Percentiles rank a stretch among this genome's conserved stretches.
phyloP scores from a whole-genome alignment of 1,140 invertebrate genomes.

The Drosophila parabipectinata region DNA sequence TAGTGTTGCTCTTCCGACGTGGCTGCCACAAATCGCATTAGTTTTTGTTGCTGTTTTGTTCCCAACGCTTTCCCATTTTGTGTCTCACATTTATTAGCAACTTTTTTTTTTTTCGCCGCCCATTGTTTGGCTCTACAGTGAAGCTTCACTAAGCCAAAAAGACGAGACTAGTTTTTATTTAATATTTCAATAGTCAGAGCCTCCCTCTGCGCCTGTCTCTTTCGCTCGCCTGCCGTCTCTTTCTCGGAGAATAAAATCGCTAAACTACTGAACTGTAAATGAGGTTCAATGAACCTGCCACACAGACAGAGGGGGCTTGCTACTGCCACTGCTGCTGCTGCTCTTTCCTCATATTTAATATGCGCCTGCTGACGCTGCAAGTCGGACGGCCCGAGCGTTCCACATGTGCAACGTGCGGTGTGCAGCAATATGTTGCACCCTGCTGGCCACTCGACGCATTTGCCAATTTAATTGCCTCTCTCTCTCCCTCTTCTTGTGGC shows the following conservation, averaged over 20 bases:
- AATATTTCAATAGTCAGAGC: too few species aligned
- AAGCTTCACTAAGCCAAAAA: constrained; percentile 1
- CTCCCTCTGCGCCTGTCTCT: constrained; percentile 20
- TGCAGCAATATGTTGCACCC: constrained; percentile 44
- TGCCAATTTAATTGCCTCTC: constrained; percentile 70
- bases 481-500: neutral
- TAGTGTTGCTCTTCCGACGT: constrained; percentile 10
- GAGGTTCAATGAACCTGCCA: constrained; percentile 76
- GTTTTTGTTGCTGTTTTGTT: constrained; percentile 50
- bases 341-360: constrained; percentile 58
- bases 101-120: constrained; percentile 46
- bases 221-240: neutral
- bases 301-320: constrained; percentile 21
- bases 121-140: constrained; percentile 54
- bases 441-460: constrained; percentile 38
- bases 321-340: neutral
- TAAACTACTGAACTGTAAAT: constrained; percentile 81
- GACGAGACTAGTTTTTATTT: too few species aligned
- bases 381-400: constrained; percentile 48
- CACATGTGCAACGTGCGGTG: constrained; percentile 58
- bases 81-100: constrained; percentile 38
- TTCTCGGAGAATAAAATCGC: constrained; percentile 68
- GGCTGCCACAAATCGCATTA: constrained; percentile 70
- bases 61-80: constrained; percentile 67
- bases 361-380: constrained; percentile 76